These are phyloP conservation scores for Ctenopoma multispine DNA, from an alignment of 2,797 vertebrate genomes.

Conservation along the genomic window DNA sequence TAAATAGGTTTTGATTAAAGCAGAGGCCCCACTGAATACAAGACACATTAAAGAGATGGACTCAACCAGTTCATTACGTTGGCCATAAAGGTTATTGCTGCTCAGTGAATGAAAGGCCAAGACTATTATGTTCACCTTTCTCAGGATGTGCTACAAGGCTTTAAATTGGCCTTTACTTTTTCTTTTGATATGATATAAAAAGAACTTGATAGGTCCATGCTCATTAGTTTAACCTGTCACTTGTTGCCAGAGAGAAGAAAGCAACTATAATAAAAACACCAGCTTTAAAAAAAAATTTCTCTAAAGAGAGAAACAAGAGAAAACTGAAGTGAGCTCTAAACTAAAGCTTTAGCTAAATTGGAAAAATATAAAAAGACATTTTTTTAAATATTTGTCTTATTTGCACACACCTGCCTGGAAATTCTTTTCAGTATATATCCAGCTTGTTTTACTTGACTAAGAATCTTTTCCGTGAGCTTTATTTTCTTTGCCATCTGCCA, in stretches of 20 bases:
- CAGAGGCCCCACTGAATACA: conserved; percentile 71
- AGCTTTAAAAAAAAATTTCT: neutral
- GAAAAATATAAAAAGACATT: neutral
- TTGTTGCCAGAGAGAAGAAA: conserved; percentile 59
- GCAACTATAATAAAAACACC: conserved; percentile 39
- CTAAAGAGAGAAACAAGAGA: conserved; percentile 15
- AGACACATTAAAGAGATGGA: conserved; percentile 80
- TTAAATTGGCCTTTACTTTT: conserved; percentile 79
- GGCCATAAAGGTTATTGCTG: conserved; percentile 82
- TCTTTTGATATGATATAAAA: conserved; percentile 73
- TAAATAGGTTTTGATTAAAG: conserved; percentile 82
- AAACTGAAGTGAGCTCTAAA: neutral
- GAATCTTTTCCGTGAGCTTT: conserved; percentile 34
- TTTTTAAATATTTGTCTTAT: neutral
- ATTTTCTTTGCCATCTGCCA: conserved; percentile 51
- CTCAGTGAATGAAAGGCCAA: conserved; percentile 80
- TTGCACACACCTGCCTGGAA: neutral
- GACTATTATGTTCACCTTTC: conserved; percentile 80
- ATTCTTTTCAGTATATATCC: conserved; percentile 26
- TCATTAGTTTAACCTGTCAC: conserved; percentile 76
- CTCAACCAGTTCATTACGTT: conserved; percentile 80
- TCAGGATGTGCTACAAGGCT: conserved; percentile 70
- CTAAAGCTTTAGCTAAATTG: neutral
- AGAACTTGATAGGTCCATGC: conserved; percentile 68
- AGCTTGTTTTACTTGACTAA: conserved; percentile 19